Evolutionary conservation across 1,140 invertebrate species (phyloP), one percentile per base, ranked within the genome.

Genomic region (Teleogryllus occipitalis): DNA sequence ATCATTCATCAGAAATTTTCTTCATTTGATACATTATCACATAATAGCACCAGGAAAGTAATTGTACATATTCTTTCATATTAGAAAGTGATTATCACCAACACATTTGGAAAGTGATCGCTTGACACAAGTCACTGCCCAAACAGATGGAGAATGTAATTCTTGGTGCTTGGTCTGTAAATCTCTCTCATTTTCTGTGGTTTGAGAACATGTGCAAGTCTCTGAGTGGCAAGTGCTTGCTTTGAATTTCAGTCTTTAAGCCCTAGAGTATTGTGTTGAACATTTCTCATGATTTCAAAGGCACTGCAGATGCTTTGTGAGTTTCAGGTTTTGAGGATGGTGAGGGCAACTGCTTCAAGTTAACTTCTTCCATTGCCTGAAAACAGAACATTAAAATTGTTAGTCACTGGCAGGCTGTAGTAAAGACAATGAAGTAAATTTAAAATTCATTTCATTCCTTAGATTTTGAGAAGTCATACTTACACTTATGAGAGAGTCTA

Each of bases 401-500:
- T 39, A 39, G 27, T 2, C 27, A 39, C 5, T 39, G 27, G 27
- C 27, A 39, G 27, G 5, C 27, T 39, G 5, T 39, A 39, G 27
- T 39, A 39, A 39, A 39, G 27, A 39, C 5, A 5, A 39, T 39
- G 1, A 39, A 39, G 27, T 39, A 39, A 39, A 39, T 39, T 39
- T 39, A 39, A 39, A 39, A 39, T 39, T 39, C 1, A 39, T 39
- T 39, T 39, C 27, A 39, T 39, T 39, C 27, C 27, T 39, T 39
- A 39, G 27, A 39, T 39, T 39, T 39, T 39, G 1, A 65, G 7
- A 65, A 78, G n/a, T 75, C 3, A 75, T 78, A 85, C 84, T 85
- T 82, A 88, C 87, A 48, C 86, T 86, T 78, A 93, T 94, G 48
- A 98, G 88, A 86, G 95, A 94, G 86, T 98, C 96, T 72, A 99